Conservation (phyloP, 2,888 invertebrate genomes). For the Eudasyphora cyanicolor region DNA sequence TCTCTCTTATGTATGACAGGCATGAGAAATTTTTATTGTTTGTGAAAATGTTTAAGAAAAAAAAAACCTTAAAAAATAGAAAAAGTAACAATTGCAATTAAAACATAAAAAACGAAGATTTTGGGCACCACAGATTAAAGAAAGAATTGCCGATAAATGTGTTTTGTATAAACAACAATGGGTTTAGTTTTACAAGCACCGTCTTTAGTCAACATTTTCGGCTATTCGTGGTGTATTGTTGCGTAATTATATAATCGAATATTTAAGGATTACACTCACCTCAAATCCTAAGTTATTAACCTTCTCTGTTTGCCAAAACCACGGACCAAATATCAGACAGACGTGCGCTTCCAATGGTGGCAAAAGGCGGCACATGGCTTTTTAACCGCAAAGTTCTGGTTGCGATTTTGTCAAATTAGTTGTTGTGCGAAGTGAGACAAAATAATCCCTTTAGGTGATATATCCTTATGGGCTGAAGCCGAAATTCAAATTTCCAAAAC, state of each 20-base stretch:
- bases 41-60: slow-evolving; percentile 24
- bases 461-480: not conserved
- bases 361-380: not conserved
- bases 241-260: slow-evolving; percentile 15
- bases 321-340: not conserved
- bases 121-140: not conserved
- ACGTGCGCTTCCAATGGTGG: not conserved
- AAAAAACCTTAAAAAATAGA: slow-evolving; percentile 16
- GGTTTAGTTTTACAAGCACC: no score
- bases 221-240: no score
- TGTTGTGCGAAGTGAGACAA: not conserved
- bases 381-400: slow-evolving; percentile 14
- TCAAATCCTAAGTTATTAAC: slow-evolving; percentile 26
- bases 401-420: slow-evolving; percentile 5
- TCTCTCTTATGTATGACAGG: slow-evolving; percentile 63
- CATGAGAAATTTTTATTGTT: slow-evolving; percentile 71
- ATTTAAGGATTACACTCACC: not conserved
- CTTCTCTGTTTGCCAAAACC: not conserved
- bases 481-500: slow-evolving; percentile 31
- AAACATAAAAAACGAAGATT: slow-evolving; percentile 35
- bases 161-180: no score
- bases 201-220: no score
- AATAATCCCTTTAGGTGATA: not conserved
- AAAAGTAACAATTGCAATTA: slow-evolving; percentile 62
- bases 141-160: slow-evolving; percentile 9